Evolutionary conservation across 2,888 invertebrate genomes (phyloP).

Genomic region (Drosophila lacicola): DNA sequence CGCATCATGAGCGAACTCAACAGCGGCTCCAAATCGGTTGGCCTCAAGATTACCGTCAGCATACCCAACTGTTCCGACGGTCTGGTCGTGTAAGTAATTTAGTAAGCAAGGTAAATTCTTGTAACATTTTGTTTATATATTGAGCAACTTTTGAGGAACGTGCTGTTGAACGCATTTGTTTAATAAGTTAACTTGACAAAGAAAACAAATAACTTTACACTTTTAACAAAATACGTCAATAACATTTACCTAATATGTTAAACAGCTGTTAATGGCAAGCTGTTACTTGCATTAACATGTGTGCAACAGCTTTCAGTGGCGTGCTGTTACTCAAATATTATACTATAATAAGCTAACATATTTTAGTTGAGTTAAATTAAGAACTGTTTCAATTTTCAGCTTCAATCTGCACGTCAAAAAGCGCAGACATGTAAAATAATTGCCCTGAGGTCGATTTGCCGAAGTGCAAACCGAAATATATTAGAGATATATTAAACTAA

Average conservation of each 20-base stretch:
- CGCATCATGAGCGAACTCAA: conserved; percentile 96
- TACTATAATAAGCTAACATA: background rate
- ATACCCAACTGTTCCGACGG: conserved; percentile 97
- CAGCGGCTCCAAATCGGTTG: conserved; percentile 87
- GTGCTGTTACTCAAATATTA: background rate
- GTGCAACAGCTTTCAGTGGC: background rate
- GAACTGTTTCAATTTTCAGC: too few species aligned
- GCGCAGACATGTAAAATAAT: too few species aligned
- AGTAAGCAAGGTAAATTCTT: background rate
- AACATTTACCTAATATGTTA: background rate
- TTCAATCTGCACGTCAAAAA: too few species aligned
- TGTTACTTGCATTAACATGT: background rate
- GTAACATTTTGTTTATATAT: background rate
- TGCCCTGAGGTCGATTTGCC: too few species aligned
- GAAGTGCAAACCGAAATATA: too few species aligned
- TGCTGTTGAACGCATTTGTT: background rate
- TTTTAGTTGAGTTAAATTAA: too few species aligned
- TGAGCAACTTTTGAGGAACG: background rate
- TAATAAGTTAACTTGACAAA: background rate
- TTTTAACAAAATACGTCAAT: background rate
- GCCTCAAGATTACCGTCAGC: conserved; percentile 95
- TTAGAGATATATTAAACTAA: too few species aligned
- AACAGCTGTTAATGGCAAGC: background rate
- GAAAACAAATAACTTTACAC: background rate
- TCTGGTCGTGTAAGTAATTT: conserved; percentile 92